A percentile compares a stretch with the other conserved stretches of the same genome.
phyloP scores from a whole-genome alignment of 2,797 vertebrate genomes.

The Malurus splendens region DNA sequence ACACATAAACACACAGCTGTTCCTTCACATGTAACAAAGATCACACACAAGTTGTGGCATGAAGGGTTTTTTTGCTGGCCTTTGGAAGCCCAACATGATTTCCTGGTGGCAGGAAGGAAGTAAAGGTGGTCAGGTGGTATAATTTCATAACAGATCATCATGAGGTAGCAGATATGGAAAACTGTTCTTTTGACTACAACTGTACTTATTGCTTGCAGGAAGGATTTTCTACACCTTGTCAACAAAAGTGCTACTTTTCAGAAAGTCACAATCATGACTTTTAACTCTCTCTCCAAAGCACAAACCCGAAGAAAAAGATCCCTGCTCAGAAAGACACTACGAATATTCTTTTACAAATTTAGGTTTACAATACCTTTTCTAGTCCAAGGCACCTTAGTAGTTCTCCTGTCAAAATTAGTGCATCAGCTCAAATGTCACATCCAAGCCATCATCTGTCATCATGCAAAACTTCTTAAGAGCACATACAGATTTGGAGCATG shows the following conservation, averaged over 20 bases:
- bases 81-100: not conserved
- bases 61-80: not conserved
- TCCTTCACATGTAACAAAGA: not conserved
- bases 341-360: not conserved
- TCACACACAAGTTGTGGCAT: not conserved
- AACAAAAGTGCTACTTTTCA: not conserved
- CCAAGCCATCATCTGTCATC: not conserved
- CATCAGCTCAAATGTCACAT: not conserved
- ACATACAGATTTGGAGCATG: accelerated
- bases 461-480: not conserved
- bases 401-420: not conserved
- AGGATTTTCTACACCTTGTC: not conserved
- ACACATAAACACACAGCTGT: not conserved
- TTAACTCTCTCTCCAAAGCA: not conserved
- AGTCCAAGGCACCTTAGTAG: not conserved
- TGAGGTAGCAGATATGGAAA: not conserved
- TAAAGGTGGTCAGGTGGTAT: not conserved
- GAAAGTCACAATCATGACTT: not conserved
- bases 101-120: not conserved
- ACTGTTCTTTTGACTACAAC: not conserved
- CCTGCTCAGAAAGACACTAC: not conserved
- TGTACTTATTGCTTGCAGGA: not conserved
- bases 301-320: not conserved
- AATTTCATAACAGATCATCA: not conserved
- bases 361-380: not conserved